phyloP scores from a whole-genome alignment of 2,888 invertebrate genomes.

The Diarsia rubi region DNA sequence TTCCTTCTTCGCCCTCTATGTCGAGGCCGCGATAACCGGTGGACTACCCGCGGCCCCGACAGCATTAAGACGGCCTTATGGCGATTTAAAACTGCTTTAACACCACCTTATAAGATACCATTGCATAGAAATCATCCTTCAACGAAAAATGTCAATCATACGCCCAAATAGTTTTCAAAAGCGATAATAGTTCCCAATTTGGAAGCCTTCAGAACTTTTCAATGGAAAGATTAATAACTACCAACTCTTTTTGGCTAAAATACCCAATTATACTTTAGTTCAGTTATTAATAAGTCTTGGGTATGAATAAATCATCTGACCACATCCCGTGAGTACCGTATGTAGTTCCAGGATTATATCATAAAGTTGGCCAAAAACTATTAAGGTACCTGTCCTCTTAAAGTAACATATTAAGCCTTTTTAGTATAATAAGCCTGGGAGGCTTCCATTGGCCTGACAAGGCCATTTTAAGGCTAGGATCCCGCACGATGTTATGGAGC shows the following conservation, averaged over 20 bases:
- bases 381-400: conserved; percentile 1
- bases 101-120: not conserved
- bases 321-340: conserved; percentile 4
- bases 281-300: conserved; percentile 10
- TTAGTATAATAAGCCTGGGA: conserved; percentile 12
- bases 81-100: too few relatives aligned
- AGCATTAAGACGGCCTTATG: too few relatives aligned
- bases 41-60: too few relatives aligned
- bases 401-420: conserved; percentile 25
- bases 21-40: too few relatives aligned
- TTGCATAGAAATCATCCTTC: not conserved
- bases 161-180: not conserved
- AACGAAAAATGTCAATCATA: not conserved
- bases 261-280: conserved; percentile 17
- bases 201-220: not conserved
- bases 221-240: not conserved
- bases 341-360: conserved; percentile 14
- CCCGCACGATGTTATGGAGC: not conserved
- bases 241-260: not conserved
- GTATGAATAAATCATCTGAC: conserved; percentile 28
- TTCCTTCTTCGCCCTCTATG: too few relatives aligned
- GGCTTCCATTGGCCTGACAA: not conserved
- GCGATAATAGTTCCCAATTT: not conserved
- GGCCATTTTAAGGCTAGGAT: not conserved
- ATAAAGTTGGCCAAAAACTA: conserved; percentile 26